Evolutionary conservation across 1,140 invertebrate genomes (phyloP), one percentile per base, ranked within the genome.

Genomic region (Euura saliciscinereae): DNA sequence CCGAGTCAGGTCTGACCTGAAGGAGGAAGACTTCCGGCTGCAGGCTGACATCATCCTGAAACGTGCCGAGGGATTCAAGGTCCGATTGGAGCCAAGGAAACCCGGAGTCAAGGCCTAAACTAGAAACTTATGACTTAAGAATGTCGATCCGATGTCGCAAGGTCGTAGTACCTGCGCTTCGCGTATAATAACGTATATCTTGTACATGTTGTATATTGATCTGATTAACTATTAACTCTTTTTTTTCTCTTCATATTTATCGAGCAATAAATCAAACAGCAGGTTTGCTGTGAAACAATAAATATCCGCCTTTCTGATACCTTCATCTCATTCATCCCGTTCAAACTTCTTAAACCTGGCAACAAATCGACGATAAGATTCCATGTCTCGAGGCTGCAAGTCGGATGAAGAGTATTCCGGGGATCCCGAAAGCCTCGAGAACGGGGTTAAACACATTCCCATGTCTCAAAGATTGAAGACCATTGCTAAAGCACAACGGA

Each of bases 21-120:
- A 90, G 71, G 91, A 94, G 74, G 85, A 91, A 43, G 92, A 96
- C 73, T 94, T 93, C 83, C 87, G 91, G 73, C 89, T 96, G 0
- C 92, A 95, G 82, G 94, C 90, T 73, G 95, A 96, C 81, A 94
- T 96, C 71, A 95, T 96, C 74, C 88, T 96, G 64, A 95, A 96
- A 86, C 91, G 94, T 59, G 90, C 90, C 65, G 94, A 95, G 75
- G 94, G 94, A 2, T 95, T 95, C 86, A 90, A 90, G 75, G 86
- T 95, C 11, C 89, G 88, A 74, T 87, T 95, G 6, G 91, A 93
- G 80, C 91, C 93, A 2, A 91, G 93, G 74, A 90, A 90, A 43
- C 75, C 78, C 46, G 78, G 85, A 2, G 74, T 77, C 28, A 80
- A 77, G 59, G 77, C 80, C 6, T 74, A 65, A 69, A 45, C 45